Evolutionary conservation across 2,113 vertebrate genomes (phyloP), one percentile per base, ranked within the genome.

Genomic region (Etheostoma cragini): DNA sequence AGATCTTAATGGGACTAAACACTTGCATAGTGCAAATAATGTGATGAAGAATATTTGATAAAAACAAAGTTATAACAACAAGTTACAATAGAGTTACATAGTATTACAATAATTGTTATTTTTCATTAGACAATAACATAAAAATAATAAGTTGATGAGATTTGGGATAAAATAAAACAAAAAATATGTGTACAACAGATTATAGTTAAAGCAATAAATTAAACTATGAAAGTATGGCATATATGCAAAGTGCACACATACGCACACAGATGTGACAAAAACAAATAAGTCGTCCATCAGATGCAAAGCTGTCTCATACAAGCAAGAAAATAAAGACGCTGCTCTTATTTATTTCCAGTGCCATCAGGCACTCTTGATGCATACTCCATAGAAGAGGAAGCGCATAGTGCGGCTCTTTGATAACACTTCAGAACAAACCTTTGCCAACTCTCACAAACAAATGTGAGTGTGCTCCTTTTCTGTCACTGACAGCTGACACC

Each of bases 391-490:
- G 81, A 89, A 83, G 85, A 88, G 74, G 74, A 83, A 84, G 86
- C 82, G 47, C 80, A 84, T 62, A 89, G 88, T 91, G 91, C 63
- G 63, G 63, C 70, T 79, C 89, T 94, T 91, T 93, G 93, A 94
- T 93, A 93, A 94, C 86, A 88, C 93, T 93, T 91, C 83, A 88
- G 84, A 81, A 89, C 79, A 85, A 91, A 91, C 86, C 86, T 84
- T 69, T 88, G 86, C 89, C 89, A 92, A 87, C 87, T 88, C 86
- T 67, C 60, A 12, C 74, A 74, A 60, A 75, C 85, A 91, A 61
- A 80, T 81, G 87, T 88, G 86, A 81, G 83, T 72, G 89, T 81
- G 82, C 79, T 87, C 50, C 73, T 88, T 91, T 88, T 81, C 89
- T 82, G 80, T 87, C 85, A 78, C 60, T 74, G 91, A 86, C 88